These are phyloP conservation scores for Phalacrocorax brasilianus DNA, from an alignment of 2,113 vertebrate genomes.

Conservation along the genomic window DNA sequence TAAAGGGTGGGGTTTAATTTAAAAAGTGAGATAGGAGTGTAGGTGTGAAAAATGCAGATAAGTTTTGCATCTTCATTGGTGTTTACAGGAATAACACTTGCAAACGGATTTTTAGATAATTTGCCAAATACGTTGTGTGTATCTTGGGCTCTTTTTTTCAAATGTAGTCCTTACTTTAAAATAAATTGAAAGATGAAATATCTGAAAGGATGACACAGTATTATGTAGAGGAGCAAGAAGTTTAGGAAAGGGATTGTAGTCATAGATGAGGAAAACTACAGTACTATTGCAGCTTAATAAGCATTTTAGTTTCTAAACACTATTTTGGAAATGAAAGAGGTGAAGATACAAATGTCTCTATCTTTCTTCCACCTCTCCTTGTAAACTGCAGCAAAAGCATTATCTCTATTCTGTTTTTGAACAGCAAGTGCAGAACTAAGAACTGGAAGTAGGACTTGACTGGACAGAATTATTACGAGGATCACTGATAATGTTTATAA, in stretches of 20 bases:
- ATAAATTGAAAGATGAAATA: not conserved
- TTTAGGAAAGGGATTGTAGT: not conserved
- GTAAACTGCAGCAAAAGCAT: not conserved
- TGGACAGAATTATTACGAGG: not conserved
- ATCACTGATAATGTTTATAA: not conserved
- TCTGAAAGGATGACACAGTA: not conserved
- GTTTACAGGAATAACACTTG: not conserved
- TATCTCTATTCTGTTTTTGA: not conserved
- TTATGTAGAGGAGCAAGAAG: not conserved
- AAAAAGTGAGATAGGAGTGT: not conserved
- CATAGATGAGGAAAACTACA: not conserved
- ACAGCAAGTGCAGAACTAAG: not conserved
- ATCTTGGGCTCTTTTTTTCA: not conserved
- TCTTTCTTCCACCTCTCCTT: not conserved
- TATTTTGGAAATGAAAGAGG: not conserved
- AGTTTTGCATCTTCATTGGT: not conserved
- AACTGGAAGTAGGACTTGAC: not conserved
- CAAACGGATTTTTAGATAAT: not conserved
- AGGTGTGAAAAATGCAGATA: not conserved
- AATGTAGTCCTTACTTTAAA: not conserved
- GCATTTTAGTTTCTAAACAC: not conserved
- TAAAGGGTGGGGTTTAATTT: not conserved
- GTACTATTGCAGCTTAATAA: not conserved
- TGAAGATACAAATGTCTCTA: not conserved
- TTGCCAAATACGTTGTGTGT: not conserved